Evolutionary conservation across 2,888 invertebrate species (phyloP).

Genomic region (Epirrita christyi): DNA sequence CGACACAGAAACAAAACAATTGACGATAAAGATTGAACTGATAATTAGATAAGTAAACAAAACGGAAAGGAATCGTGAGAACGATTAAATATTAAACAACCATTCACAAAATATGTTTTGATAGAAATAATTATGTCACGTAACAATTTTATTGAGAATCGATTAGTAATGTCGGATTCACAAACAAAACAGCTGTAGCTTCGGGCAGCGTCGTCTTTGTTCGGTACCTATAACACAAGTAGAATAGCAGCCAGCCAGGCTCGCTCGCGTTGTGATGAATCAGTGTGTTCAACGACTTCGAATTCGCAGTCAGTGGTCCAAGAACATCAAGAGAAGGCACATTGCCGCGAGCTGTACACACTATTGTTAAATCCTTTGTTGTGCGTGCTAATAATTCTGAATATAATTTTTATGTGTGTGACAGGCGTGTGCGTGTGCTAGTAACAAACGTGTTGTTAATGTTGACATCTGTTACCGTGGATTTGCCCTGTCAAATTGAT

Average conservation of each 20-base stretch:
- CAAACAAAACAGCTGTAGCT: constrained; percentile 80
- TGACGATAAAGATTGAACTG: neutral
- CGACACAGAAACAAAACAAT: neutral
- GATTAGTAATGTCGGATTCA: constrained; percentile 68
- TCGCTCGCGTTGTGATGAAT: constrained; percentile 53
- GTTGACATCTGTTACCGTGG: constrained; percentile 46
- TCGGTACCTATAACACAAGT: constrained; percentile 51
- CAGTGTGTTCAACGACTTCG: constrained; percentile 33
- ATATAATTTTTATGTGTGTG: constrained; percentile 44
- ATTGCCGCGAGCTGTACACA: constrained; percentile 45
- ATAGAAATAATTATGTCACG: constrained; percentile 53
- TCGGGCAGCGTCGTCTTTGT: constrained; percentile 69
- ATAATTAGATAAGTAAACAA: neutral
- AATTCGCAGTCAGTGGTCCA: constrained; percentile 29
- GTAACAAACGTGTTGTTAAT: constrained; percentile 37
- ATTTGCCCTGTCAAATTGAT: constrained; percentile 46
- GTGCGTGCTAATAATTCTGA: constrained; percentile 45
- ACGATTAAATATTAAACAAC: neutral
- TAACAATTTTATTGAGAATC: constrained; percentile 60
- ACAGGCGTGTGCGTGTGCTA: constrained; percentile 49
- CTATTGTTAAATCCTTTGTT: constrained; percentile 51
- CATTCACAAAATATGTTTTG: neutral
- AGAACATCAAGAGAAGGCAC: constrained; percentile 28
- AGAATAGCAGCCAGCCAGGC: constrained; percentile 38
- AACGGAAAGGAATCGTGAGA: neutral